Evolutionary conservation across 2,888 invertebrate species (phyloP).

Genomic region (Dastarcus helophoroides): DNA sequence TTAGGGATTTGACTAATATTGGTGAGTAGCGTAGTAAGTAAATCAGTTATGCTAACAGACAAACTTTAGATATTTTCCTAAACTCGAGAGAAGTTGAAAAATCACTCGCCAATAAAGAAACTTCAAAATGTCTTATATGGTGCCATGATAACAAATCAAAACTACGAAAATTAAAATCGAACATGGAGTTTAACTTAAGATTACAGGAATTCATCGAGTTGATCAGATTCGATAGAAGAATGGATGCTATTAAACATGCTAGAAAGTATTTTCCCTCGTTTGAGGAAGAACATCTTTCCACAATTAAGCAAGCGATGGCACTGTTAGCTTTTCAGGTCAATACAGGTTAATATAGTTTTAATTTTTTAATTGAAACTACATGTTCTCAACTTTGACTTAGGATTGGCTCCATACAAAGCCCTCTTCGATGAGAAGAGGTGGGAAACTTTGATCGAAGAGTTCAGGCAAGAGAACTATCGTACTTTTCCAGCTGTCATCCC

Average conservation of each 20-base stretch:
- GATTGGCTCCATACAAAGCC: conserved; percentile 57
- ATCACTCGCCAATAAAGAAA: conserved; percentile 70
- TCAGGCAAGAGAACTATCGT: conserved; percentile 89
- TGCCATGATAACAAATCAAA: conserved; percentile 95
- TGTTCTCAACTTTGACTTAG: too few species aligned
- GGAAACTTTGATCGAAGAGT: conserved; percentile 77
- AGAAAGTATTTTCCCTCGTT: conserved; percentile 82
- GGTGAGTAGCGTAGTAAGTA: conserved; percentile 39
- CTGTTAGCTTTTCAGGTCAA: conserved; percentile 84
- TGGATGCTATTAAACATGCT: conserved; percentile 92
- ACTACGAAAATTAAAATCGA: conserved; percentile 84
- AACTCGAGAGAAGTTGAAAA: conserved; percentile 79
- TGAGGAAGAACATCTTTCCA: conserved; percentile 75
- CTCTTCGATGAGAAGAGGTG: conserved; percentile 61
- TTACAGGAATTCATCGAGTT: conserved; percentile 93
- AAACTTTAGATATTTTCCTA: conserved; percentile 64
- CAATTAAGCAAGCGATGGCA: conserved; percentile 92
- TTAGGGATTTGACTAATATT: conserved; percentile 85
- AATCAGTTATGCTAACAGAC: not conserved
- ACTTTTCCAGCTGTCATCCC: conserved; percentile 83
- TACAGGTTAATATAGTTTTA: conserved; percentile 44
- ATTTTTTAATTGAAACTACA: too few species aligned
- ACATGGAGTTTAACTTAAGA: conserved; percentile 88
- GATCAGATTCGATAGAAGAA: conserved; percentile 70
- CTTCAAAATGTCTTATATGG: conserved; percentile 83